A percentile compares a stretch with the other conserved stretches of the same genome.
phyloP scores from a whole-genome alignment of 2,797 vertebrate species.

The Tarsius wallacei region DNA sequence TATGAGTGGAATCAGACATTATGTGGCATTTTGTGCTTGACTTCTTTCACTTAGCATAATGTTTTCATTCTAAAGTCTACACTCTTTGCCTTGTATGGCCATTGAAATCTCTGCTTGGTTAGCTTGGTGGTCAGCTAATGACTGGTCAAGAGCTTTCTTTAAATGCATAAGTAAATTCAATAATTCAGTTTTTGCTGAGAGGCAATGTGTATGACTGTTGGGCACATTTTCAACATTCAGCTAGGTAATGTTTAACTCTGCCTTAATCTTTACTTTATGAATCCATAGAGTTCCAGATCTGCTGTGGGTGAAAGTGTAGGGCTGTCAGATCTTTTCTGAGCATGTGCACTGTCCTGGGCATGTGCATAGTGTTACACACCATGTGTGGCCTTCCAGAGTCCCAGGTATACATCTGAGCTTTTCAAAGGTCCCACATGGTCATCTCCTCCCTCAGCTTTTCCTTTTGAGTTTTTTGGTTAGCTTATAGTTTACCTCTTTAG shows the following conservation, averaged over 20 bases:
- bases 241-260: background rate
- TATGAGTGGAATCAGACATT: background rate
- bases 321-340: background rate
- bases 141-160: background rate
- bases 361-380: too few relatives aligned
- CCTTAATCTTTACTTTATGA: background rate
- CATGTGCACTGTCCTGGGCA: fast-evolving
- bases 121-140: background rate
- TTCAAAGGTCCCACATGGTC: background rate
- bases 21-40: background rate
- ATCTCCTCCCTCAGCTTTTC: background rate
- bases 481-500: background rate
- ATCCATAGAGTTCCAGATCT: background rate
- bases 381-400: background rate
- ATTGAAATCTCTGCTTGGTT: background rate
- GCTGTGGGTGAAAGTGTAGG: background rate
- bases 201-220: background rate
- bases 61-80: background rate
- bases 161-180: background rate
- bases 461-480: background rate
- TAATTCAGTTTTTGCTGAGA: background rate
- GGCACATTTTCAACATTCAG: background rate
- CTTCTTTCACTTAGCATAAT: background rate
- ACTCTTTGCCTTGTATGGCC: background rate
- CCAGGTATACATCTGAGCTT: background rate